A percentile compares a stretch with the other conserved stretches of the same genome.
phyloP scores from a whole-genome alignment of 2,888 invertebrate genomes.

The Crematogaster levior region DNA sequence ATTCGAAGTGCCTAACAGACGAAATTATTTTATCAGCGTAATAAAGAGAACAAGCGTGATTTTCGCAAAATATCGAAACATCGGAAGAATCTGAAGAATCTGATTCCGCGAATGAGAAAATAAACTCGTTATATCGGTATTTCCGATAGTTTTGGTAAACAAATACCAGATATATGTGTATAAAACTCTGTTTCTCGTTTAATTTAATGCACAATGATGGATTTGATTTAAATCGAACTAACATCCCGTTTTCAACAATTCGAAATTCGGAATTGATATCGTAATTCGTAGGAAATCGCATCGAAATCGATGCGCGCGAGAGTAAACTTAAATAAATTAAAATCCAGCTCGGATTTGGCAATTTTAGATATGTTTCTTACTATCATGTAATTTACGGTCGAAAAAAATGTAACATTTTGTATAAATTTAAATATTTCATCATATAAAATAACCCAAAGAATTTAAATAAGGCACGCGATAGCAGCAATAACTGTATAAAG shows the following conservation, averaged over 20 bases:
- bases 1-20: background rate
- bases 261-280: background rate
- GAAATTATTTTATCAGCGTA: background rate
- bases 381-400: no score
- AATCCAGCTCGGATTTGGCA: no score
- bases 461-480: background rate
- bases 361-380: no score
- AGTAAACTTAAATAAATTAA: no score
- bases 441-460: background rate
- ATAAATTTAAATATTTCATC: background rate
- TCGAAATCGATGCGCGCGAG: background rate
- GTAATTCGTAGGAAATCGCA: background rate
- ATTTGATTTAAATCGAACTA: background rate
- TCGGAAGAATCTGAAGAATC: background rate
- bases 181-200: background rate
- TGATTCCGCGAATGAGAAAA: background rate
- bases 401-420: no score
- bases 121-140: background rate
- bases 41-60: background rate
- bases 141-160: background rate
- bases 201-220: background rate
- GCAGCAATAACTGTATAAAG: background rate
- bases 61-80: background rate
- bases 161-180: no score
- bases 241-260: background rate